A percentile compares a stretch with the other conserved stretches of the same genome.
Evolutionary conservation across 1,140 invertebrate genomes (phyloP).

Genomic region (Lanistes nyassanus): DNA sequence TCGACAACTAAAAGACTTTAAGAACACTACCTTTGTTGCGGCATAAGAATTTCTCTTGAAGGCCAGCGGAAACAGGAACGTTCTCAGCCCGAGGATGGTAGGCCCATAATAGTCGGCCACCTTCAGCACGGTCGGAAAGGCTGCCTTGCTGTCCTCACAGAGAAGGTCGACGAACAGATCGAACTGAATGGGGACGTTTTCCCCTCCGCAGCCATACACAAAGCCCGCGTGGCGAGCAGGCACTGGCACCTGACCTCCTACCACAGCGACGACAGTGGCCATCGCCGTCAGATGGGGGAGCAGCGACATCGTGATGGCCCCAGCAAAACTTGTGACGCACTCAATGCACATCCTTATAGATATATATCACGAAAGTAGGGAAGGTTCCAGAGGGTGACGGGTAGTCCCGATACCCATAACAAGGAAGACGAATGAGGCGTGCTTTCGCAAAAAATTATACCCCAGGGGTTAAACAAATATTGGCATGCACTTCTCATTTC

Average conservation of each 20-base stretch:
- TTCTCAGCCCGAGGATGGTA: constrained; percentile 21
- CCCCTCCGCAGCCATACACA: constrained; percentile 27
- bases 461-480: too few relatives aligned
- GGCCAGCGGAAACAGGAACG: constrained; percentile 45
- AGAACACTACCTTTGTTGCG: constrained; percentile 35
- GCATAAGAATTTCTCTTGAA: constrained; percentile 47
- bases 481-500: too few relatives aligned
- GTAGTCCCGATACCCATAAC: too few relatives aligned
- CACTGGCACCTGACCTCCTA: constrained; percentile 25
- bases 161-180: constrained; percentile 42
- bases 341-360: too few relatives aligned
- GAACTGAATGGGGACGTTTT: constrained; percentile 34
- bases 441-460: too few relatives aligned
- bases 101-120: constrained; percentile 43
- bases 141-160: constrained; percentile 40
- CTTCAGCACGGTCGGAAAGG: constrained; percentile 33
- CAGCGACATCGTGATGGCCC: too few relatives aligned
- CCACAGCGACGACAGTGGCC: background rate
- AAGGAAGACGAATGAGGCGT: too few relatives aligned
- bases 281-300: background rate
- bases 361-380: too few relatives aligned
- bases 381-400: too few relatives aligned
- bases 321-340: too few relatives aligned
- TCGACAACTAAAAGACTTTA: too few relatives aligned
- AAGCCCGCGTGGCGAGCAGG: constrained; percentile 36